phyloP scores from a whole-genome alignment of 2,888 invertebrate genomes.

The Troglohyphantes excavatus region DNA sequence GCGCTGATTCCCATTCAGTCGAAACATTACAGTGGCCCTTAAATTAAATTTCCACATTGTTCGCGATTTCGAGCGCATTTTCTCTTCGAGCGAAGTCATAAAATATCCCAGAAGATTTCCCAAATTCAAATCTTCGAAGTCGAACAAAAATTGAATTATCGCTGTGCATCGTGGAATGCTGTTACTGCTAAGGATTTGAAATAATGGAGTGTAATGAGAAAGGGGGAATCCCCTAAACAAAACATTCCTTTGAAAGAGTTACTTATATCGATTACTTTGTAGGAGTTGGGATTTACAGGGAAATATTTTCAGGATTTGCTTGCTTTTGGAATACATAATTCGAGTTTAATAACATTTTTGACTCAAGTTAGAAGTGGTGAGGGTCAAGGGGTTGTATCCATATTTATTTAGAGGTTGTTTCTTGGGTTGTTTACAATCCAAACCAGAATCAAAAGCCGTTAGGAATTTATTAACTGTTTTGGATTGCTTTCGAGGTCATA shows the following conservation, averaged over 20 bases:
- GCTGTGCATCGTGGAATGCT: neutral
- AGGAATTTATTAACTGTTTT: neutral
- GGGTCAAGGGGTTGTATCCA: neutral
- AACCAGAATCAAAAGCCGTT: neutral
- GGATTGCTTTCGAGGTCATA: neutral
- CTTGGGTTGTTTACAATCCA: neutral
- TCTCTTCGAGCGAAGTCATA: neutral
- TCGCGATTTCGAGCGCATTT: neutral
- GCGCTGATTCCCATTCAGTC: too few relatives aligned
- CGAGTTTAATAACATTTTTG: neutral
- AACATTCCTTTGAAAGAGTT: neutral
- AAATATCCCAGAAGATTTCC: neutral
- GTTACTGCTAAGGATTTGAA: neutral
- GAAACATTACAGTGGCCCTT: too few relatives aligned
- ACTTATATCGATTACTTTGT: slow-evolving; percentile 13
- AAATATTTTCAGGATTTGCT: neutral
- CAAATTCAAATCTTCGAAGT: neutral
- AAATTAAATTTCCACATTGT: too few relatives aligned
- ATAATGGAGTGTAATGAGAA: neutral
- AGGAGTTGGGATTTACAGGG: neutral
- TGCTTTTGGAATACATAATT: slow-evolving; percentile 24
- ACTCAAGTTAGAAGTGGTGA: neutral
- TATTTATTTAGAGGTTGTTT: too few relatives aligned
- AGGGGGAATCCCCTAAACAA: slow-evolving; percentile 5
- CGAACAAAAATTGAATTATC: slow-evolving; percentile 19